Percentiles rank a stretch among this genome's conserved stretches.
phyloP scores from a whole-genome alignment of 2,113 vertebrate species.

The Dicerorhinus sumatrensis region DNA sequence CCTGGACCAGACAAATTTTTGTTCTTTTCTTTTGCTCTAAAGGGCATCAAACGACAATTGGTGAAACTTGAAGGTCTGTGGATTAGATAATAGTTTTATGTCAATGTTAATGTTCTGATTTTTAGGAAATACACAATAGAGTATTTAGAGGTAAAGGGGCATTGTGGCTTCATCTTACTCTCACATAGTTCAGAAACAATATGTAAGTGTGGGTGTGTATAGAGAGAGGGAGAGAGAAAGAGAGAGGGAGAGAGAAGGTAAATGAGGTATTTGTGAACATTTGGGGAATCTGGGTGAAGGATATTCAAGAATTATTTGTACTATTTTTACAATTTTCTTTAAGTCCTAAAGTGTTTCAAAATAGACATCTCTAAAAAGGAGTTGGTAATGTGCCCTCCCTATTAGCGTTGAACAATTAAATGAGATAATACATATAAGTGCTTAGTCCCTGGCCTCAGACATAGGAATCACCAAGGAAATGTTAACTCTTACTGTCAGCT shows the following conservation, averaged over 20 bases:
- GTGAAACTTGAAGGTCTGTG: background rate
- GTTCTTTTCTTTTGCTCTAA: background rate
- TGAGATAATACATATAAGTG: fast-evolving
- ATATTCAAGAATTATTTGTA: background rate
- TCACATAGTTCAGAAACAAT: background rate
- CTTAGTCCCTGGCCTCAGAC: fast-evolving
- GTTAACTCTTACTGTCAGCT: too few species aligned
- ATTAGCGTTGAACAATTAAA: background rate
- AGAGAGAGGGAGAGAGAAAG: background rate
- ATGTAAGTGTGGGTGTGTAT: too few species aligned
- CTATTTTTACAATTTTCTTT: background rate
- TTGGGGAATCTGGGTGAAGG: background rate
- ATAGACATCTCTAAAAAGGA: background rate
- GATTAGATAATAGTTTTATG: background rate
- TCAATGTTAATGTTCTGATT: background rate
- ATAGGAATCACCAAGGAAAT: fast-evolving
- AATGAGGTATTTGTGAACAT: background rate
- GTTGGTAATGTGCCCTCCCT: background rate
- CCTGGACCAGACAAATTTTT: fast-evolving
- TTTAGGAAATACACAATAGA: background rate
- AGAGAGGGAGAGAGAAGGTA: background rate
- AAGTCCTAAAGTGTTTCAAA: background rate
- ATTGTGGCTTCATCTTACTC: background rate
- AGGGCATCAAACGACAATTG: fast-evolving
- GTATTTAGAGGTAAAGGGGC: background rate